Percentiles rank a stretch among this genome's conserved stretches.
Evolutionary conservation across 37 sponge, comb jelly and placozoan species (phyloP).

Genomic region (Geodia barretti): DNA sequence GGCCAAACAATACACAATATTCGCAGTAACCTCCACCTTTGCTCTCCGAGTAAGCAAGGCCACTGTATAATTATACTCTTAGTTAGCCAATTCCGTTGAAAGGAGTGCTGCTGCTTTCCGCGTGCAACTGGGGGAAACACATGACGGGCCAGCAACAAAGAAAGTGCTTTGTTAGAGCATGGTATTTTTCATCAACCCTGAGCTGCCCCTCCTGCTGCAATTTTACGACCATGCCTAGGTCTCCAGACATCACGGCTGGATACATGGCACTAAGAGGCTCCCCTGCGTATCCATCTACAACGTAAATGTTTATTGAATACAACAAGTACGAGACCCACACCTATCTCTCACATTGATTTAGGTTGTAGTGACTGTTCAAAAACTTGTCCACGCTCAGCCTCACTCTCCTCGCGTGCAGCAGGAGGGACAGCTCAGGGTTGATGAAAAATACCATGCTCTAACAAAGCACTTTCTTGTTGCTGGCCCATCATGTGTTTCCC

Average conservation of each 20-base stretch:
- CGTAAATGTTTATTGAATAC: background rate
- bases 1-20: slow-evolving; percentile 57
- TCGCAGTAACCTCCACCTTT: slow-evolving; percentile 69
- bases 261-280: background rate
- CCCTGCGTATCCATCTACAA: background rate
- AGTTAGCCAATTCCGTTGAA: slow-evolving; percentile 53
- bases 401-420: background rate
- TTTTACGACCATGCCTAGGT: background rate
- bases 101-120: slow-evolving; percentile 20
- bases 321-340: background rate
- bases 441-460: background rate
- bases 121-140: background rate
- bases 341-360: background rate
- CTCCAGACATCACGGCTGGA: background rate
- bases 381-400: background rate
- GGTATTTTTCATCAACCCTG: background rate
- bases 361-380: background rate
- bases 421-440: background rate
- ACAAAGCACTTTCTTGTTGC: background rate
- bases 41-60: slow-evolving; percentile 30
- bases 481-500: background rate
- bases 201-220: background rate
- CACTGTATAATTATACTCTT: slow-evolving; percentile 33
- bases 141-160: no score
- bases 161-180: background rate